phyloP scores from a whole-genome alignment of 2,797 vertebrate genomes.

The Brachyalestes nurse region DNA sequence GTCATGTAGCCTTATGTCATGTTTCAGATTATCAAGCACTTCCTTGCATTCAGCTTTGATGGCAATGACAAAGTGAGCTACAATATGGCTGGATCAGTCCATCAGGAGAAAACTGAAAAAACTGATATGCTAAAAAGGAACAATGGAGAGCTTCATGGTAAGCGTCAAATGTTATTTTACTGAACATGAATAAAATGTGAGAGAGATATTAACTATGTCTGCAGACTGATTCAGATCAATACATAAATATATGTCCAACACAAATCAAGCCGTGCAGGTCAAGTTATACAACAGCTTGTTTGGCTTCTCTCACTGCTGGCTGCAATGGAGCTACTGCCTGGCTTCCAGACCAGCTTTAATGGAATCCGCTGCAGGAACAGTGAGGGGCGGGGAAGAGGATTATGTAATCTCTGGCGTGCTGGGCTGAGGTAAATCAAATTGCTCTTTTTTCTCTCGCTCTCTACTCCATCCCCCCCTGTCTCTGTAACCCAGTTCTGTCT shows the following conservation, averaged over 20 bases:
- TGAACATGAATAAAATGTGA: background rate
- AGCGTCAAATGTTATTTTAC: background rate
- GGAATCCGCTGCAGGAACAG: constrained; percentile 13
- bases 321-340: background rate
- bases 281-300: constrained; percentile 16
- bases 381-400: constrained; percentile 46
- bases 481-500: constrained; percentile 49
- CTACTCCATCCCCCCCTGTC: constrained; percentile 11
- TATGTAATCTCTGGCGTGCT: constrained; percentile 65
- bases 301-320: background rate
- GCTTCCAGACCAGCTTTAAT: constrained; percentile 26
- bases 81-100: background rate
- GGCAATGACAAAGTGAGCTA: background rate
- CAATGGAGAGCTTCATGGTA: background rate
- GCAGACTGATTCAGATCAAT: constrained; percentile 1
- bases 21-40: background rate
- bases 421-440: constrained; percentile 33
- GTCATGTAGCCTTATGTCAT: too few relatives aligned
- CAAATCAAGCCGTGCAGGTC: background rate
- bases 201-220: too few relatives aligned
- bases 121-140: background rate
- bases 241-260: background rate
- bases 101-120: background rate
- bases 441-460: background rate
- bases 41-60: background rate